phyloP scores from a whole-genome alignment of 2,888 invertebrate genomes.

The Drosophila conformis region DNA sequence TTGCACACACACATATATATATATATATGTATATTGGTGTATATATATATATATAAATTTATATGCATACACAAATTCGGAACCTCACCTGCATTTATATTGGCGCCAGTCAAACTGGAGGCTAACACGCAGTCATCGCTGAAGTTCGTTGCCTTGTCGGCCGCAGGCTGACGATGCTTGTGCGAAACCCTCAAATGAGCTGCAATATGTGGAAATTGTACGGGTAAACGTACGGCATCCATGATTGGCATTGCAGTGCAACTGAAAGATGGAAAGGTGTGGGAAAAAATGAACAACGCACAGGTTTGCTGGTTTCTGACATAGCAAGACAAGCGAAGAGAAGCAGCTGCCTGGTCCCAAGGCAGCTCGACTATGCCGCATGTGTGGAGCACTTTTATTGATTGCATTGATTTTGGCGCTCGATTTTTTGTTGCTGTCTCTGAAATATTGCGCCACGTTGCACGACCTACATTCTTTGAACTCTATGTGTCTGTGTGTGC shows the following conservation, averaged over 20 bases:
- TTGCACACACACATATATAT: conserved; percentile 30
- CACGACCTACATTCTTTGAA: conserved; percentile 38
- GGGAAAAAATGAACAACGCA: background rate
- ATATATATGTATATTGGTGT: background rate
- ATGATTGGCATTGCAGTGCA: conserved; percentile 64
- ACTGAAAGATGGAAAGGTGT: background rate
- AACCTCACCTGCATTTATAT: conserved; percentile 53
- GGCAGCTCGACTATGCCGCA: conserved; percentile 1
- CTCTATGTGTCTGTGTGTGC: background rate
- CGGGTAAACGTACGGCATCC: conserved; percentile 19
- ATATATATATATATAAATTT: background rate
- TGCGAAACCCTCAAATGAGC: conserved; percentile 43
- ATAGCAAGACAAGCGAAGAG: conserved; percentile 35
- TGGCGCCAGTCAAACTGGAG: conserved; percentile 32
- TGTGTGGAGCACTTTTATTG: conserved; percentile 59
- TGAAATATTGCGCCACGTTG: conserved; percentile 39
- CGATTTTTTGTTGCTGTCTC: conserved; percentile 44
- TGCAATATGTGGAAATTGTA: conserved; percentile 50
- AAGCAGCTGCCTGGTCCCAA: conserved; percentile 38
- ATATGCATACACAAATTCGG: conserved; percentile 13
- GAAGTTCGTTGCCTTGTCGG: conserved; percentile 46
- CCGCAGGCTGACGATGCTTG: conserved; percentile 22
- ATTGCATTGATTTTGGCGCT: conserved; percentile 71
- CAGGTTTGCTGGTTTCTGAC: conserved; percentile 19
- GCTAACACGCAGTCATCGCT: conserved; percentile 33